phyloP scores from a whole-genome alignment of 2,888 invertebrate genomes.

The Aricia artaxerxes region DNA sequence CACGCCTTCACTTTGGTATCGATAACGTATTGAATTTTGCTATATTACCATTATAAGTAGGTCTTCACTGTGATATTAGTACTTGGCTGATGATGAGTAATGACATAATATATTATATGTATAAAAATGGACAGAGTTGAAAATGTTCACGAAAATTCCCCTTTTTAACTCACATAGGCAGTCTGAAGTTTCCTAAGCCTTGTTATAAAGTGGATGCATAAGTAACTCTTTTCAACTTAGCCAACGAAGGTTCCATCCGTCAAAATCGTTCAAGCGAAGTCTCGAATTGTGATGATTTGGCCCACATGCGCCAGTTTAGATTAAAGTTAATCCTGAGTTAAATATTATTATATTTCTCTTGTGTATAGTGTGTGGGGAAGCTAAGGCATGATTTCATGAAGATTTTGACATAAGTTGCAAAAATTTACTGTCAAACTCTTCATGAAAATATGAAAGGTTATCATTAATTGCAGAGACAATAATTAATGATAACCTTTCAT shows the following conservation, averaged over 20 bases:
- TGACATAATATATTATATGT: too few relatives aligned
- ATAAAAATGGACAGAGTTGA: too few relatives aligned
- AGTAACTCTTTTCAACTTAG: background rate
- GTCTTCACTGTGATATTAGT: too few relatives aligned
- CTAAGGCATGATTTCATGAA: too few relatives aligned
- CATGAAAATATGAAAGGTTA: too few relatives aligned
- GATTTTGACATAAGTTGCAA: too few relatives aligned
- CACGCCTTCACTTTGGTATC: background rate
- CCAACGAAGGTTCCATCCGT: background rate
- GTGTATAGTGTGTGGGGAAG: background rate
- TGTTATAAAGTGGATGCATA: slow-evolving; percentile 2
- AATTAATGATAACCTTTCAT: too few relatives aligned
- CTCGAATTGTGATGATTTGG: background rate
- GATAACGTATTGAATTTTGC: background rate
- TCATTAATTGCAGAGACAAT: too few relatives aligned
- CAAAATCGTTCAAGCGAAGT: background rate
- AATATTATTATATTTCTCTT: background rate
- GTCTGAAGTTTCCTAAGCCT: background rate
- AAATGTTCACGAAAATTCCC: background rate
- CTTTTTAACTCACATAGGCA: background rate
- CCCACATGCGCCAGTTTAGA: background rate
- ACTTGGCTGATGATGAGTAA: too few relatives aligned
- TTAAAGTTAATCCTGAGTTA: background rate
- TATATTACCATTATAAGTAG: background rate
- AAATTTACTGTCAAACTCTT: too few relatives aligned